A percentile compares a stretch with the other conserved stretches of the same genome.
phyloP scores from a whole-genome alignment of 2,797 vertebrate genomes.

The Trachops cirrhosus region DNA sequence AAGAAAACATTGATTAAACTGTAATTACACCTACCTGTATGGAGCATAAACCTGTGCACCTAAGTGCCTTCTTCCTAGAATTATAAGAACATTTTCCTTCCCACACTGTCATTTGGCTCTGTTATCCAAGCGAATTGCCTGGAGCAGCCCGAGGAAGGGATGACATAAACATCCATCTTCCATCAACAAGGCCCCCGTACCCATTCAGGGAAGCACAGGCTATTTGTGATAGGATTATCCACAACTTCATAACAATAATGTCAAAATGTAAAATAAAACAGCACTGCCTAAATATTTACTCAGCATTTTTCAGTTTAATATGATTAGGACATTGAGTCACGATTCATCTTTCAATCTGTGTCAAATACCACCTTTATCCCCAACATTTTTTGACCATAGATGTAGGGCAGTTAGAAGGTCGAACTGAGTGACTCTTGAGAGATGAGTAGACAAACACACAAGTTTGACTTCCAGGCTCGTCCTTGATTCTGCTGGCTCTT shows the following conservation, averaged over 20 bases:
- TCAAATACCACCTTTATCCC: background rate
- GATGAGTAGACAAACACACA: background rate
- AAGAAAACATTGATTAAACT: constrained; percentile 16
- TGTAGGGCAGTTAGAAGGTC: background rate
- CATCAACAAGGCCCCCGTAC: background rate
- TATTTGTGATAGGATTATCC: background rate
- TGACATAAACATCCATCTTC: background rate
- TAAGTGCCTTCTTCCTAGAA: background rate
- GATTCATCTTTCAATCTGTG: background rate
- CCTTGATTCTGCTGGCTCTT: constrained; percentile 20
- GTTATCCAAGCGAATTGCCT: background rate
- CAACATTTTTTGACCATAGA: background rate
- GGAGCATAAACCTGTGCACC: constrained; percentile 12
- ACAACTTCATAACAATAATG: background rate
- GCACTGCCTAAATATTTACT: background rate
- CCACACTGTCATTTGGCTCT: background rate
- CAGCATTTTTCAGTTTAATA: background rate
- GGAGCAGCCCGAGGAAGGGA: background rate
- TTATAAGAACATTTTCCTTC: background rate
- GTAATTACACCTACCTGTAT: background rate
- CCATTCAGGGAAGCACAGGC: background rate
- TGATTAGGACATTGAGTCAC: background rate
- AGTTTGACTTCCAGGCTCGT: background rate
- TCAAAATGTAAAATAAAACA: background rate
- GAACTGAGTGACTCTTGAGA: background rate